phyloP scores from a whole-genome alignment of 1,140 invertebrate genomes.

The Zaprionus ornatus region DNA sequence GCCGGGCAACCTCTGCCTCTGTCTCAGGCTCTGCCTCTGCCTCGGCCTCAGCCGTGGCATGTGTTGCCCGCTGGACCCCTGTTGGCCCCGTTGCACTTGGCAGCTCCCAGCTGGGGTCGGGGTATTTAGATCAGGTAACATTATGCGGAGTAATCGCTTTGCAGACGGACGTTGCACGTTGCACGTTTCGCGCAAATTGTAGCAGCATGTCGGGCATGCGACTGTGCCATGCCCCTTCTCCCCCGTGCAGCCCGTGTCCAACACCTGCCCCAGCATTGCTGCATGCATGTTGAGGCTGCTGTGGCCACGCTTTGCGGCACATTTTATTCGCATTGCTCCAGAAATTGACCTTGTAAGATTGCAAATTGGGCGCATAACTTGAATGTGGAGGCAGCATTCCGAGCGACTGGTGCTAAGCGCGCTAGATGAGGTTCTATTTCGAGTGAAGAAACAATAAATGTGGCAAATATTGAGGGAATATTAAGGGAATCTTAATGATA shows the following conservation, averaged over 20 bases:
- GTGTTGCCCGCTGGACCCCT: slow-evolving; percentile 25
- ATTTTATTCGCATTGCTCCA: slow-evolving; percentile 35
- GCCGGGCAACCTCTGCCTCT: neutral
- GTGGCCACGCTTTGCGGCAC: slow-evolving; percentile 40
- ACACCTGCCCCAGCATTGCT: neutral
- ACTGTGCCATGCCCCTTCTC: slow-evolving; percentile 20
- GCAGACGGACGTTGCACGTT: slow-evolving; percentile 62
- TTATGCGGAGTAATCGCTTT: slow-evolving; percentile 64
- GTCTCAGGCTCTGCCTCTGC: neutral
- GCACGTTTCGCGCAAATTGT: slow-evolving; percentile 72
- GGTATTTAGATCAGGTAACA: slow-evolving; percentile 61
- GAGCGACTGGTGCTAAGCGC: neutral
- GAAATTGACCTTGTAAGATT: slow-evolving; percentile 49
- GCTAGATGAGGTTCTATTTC: neutral
- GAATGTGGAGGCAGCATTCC: neutral
- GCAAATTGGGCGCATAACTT: slow-evolving; percentile 26
- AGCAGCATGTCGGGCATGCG: slow-evolving; percentile 37
- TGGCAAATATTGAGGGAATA: too few relatives aligned
- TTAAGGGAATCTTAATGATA: too few relatives aligned
- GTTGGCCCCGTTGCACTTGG: neutral
- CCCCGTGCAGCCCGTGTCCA: neutral
- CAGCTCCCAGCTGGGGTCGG: slow-evolving; percentile 21
- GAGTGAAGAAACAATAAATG: neutral
- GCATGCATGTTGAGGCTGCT: slow-evolving; percentile 29
- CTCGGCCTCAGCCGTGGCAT: slow-evolving; percentile 3